Conservation (phyloP, 2,888 invertebrate genomes). For the Euclidia mi region DNA sequence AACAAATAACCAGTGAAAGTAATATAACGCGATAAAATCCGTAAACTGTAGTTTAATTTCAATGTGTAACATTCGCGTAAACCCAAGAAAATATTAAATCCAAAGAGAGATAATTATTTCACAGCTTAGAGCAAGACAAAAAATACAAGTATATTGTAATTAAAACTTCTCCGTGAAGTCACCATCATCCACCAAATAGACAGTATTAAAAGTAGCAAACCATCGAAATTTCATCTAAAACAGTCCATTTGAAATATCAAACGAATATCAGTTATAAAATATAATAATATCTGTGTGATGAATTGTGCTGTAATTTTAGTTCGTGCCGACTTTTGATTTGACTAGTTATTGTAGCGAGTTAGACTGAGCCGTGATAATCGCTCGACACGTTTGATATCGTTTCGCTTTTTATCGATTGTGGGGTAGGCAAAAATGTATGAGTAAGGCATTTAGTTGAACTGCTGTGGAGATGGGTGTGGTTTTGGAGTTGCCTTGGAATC, state of each 20-base stretch:
- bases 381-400: constrained; percentile 41
- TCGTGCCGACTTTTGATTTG: constrained; percentile 49
- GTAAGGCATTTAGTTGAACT: constrained; percentile 1
- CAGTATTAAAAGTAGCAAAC: neutral
- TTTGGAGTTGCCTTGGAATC: too few relatives aligned
- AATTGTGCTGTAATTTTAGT: constrained; percentile 41
- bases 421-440: constrained; percentile 16
- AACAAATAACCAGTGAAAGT: too few relatives aligned
- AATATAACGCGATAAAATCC: too few relatives aligned
- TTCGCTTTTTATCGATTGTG: constrained; percentile 34
- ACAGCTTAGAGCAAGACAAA: too few relatives aligned
- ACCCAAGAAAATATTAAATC: too few relatives aligned
- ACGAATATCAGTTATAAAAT: constrained; percentile 1
- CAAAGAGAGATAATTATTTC: too few relatives aligned
- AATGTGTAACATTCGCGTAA: too few relatives aligned
- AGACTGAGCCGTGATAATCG: constrained; percentile 36
- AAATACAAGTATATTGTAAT: too few relatives aligned
- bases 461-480: too few relatives aligned
- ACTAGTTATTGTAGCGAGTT: constrained; percentile 47
- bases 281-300: constrained; percentile 24
- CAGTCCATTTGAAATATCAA: constrained; percentile 1
- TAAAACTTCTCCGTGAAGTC: too few relatives aligned
- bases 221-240: constrained; percentile 1
- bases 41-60: too few relatives aligned
- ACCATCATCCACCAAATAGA: too few relatives aligned